These are phyloP conservation scores for Nemoura dubitans DNA, from an alignment of 2,888 invertebrate genomes.

Conservation along the genomic window DNA sequence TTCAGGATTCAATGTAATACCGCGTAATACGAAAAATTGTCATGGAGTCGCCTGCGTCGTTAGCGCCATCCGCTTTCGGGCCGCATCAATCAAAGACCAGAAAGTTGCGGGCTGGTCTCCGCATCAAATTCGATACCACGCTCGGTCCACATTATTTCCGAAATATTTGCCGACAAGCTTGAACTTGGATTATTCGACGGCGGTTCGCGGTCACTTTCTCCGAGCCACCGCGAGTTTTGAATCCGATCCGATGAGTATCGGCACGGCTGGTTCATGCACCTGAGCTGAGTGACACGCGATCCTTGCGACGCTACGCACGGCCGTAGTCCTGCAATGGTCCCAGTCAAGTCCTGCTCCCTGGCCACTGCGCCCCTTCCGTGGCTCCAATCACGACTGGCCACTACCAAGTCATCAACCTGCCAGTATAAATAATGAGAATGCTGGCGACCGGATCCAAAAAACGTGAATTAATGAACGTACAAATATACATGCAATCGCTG, in stretches of 20 bases:
- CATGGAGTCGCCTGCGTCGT: not conserved
- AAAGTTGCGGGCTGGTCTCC: too few species aligned
- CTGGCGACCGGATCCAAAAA: not conserved
- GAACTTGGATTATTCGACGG: not conserved
- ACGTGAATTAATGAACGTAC: not conserved
- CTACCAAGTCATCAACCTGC: not conserved
- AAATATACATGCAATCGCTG: not conserved
- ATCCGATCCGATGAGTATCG: not conserved
- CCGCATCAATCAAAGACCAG: not conserved
- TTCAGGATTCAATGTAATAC: too few species aligned
- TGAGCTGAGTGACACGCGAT: not conserved
- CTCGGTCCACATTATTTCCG: not conserved
- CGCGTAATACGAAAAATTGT: not conserved
- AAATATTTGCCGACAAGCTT: not conserved
- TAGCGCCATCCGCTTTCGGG: not conserved
- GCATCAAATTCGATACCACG: not conserved
- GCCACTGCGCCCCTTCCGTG: too few species aligned
- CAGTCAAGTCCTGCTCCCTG: too few species aligned
- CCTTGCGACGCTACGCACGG: not conserved
- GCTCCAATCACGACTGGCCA: not conserved
- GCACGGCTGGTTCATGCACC: not conserved
- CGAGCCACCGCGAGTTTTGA: not conserved
- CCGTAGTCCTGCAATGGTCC: not conserved
- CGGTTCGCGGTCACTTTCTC: conserved; percentile 3
- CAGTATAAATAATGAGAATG: not conserved